Conservation (phyloP, 92 coral and sea anemone genomes). For the Umimayanthus kanabou region DNA sequence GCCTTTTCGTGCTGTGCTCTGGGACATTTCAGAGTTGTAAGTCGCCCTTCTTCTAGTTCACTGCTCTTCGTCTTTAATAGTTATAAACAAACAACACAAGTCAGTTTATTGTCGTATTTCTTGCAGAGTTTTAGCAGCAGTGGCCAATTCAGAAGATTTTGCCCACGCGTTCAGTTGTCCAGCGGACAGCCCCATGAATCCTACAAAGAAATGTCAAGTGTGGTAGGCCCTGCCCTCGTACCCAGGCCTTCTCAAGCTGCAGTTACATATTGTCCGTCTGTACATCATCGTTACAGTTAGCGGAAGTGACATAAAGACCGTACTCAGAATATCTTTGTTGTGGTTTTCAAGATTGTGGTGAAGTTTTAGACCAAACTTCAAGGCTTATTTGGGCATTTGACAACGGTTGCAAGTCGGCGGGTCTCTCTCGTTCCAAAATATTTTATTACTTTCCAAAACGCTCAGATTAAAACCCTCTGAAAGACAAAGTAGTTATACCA, state of each 20-base stretch:
- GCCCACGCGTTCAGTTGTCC: slow-evolving; percentile 90
- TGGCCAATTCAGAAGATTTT: slow-evolving; percentile 87
- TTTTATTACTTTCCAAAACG: no score
- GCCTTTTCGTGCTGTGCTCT: background rate
- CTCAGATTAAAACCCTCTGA: no score
- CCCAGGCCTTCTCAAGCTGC: background rate
- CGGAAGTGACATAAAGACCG: no score
- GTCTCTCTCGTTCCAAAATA: no score
- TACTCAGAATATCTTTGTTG: no score
- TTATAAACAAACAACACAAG: background rate
- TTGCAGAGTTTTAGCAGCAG: slow-evolving; percentile 85
- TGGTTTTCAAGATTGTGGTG: no score
- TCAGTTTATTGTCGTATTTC: background rate
- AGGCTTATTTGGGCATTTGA: no score
- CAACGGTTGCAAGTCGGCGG: no score
- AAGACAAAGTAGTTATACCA: no score
- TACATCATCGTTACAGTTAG: no score
- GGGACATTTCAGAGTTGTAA: background rate
- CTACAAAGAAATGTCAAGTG: slow-evolving; percentile 77
- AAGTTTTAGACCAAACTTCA: no score
- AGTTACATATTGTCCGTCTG: background rate
- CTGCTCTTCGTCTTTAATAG: background rate
- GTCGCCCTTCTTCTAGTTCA: background rate
- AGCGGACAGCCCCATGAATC: slow-evolving; percentile 84
- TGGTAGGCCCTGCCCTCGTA: slow-evolving; percentile 57